Evolutionary conservation across 2,888 invertebrate genomes (phyloP).

Genomic region (Desoria tigrina): DNA sequence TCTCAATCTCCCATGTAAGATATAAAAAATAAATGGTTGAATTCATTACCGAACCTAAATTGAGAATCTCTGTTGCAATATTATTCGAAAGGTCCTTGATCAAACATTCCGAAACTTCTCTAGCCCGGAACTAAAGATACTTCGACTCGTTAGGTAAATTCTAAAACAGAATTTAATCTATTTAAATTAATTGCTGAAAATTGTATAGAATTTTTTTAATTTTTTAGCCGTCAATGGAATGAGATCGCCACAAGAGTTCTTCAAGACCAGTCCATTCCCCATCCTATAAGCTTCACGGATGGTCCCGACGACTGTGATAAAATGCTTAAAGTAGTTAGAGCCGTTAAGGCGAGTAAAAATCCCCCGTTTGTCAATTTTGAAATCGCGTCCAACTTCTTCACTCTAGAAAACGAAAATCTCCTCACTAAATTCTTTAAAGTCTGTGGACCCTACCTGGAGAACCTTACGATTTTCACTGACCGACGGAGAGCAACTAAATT

Average conservation of each 20-base stretch:
- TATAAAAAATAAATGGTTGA: neutral
- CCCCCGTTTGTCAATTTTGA: constrained; percentile 37
- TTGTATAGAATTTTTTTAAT: too few species aligned
- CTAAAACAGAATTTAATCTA: too few species aligned
- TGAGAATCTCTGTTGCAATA: neutral
- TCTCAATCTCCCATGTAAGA: neutral
- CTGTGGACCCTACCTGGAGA: constrained; percentile 27
- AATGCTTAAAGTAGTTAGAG: constrained; percentile 23
- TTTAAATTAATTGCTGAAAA: too few species aligned
- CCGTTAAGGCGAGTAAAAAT: constrained; percentile 29
- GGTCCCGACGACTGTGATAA: constrained; percentile 4
- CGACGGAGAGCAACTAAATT: constrained; percentile 8
- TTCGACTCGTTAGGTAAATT: constrained; percentile 35
- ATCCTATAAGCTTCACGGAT: constrained; percentile 19
- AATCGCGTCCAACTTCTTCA: constrained; percentile 36
- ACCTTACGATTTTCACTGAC: constrained; percentile 24
- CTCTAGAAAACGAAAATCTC: constrained; percentile 27
- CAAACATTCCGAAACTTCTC: constrained; percentile 25
- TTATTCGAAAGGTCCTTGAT: constrained; percentile 29
- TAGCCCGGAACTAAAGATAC: constrained; percentile 25
- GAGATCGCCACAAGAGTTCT: constrained; percentile 35
- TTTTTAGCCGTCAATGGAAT: too few species aligned
- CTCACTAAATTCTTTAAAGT: constrained; percentile 29
- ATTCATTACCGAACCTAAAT: neutral
- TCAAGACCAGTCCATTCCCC: constrained; percentile 25